Evolutionary conservation across 2,113 vertebrate genomes (phyloP), one percentile per base, ranked within the genome.

Genomic region (Bubo bubo): DNA sequence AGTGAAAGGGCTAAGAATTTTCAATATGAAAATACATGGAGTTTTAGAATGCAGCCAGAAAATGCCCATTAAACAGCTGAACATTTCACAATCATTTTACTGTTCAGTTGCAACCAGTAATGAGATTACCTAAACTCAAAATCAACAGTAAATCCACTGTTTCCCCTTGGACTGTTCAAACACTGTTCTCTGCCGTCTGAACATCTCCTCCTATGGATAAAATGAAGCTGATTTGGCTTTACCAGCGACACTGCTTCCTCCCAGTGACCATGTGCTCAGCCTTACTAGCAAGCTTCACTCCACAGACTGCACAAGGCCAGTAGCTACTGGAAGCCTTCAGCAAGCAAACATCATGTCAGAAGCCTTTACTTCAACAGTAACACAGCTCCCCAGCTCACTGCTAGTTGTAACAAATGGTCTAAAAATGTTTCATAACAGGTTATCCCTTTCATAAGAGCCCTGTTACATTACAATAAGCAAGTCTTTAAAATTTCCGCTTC

Each of bases 301-400:
- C 0, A 0, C 55, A 47, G 52, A 47, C 56, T 6, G 1, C 24
- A 1, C 17, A 6, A 13, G 35, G 45, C 14, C 37, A 9, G 5
- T 4, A 26, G 86, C 86, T 63, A 80, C 53, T 32, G 23, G 55
- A 55, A 91, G 50, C 75, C 59, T 56, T 77, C 43, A 49, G 73
- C 68, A 63, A 77, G 27, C 37, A 71, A 88, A 35, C 23, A 34
- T 18, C 59, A 3, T 0, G 10, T 52, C 77, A 91, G 47, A 89
- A 95, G 14, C 53, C 70, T 60, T 94, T 14, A 26, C 30, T 67
- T 59, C 56, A 79, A 22, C 6, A 39, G 14, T 16, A 81, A 20
- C 62, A 37, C 60, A 52, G 43, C 35, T 94, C 39, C 43, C 11
- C 53, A 55, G 41, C 39, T 41, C 58, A n/a, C 22, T 4, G 5